Base-by-base conservation (phyloP, 2,113 vertebrate genomes). In the Semicossyphus pulcher region DNA sequence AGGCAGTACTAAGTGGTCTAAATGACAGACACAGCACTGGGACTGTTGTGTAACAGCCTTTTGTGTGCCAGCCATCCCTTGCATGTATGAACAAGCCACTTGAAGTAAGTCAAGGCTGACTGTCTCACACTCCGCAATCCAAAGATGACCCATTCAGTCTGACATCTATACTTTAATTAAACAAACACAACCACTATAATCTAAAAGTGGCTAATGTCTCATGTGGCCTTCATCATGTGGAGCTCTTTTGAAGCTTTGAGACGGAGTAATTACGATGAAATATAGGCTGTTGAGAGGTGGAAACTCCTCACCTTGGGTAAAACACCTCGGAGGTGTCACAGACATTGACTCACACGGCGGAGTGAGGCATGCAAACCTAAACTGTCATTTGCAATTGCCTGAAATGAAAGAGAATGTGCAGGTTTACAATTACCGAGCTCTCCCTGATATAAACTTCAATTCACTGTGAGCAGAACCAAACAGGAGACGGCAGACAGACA, bases 211-310 rank as follows among this genome's bases (percentile, higher is more conserved):
- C 58, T 75, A 78, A 86, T 65, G 34, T 39, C 72, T 79, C 39
- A 34, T 69, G 49, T 41, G 26, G 67, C 88, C 59, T 70, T 84
- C 37, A 69, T 77, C 18, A 29, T 21, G 41, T 52, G 18, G 11
- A 32, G n/a, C 42, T 79, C 81, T 72, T 92, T 88, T 91, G 85
- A 93, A 88, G 88, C 37, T 39, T 44, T 58, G 53, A 91, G 81
- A 87, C 84, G n/a, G 72, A 72, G 66, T 92, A 89, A 92, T 93
- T 92, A 74, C 82, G 48, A 83, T 51, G 51, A 89, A 89, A 77
- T 80, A 85, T 63, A 90, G 80, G 86, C 68, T 88, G 36, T 48
- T 26, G 70, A 80, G 63, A 65, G 23, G 39, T 81, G 82, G 90
- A 89, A 91, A 87, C 84, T 87, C 84, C 86, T 88, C 87, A 78